Evolutionary conservation across 1,140 invertebrate genomes (phyloP).

Genomic region (Macrotrachela quadricornifera): DNA sequence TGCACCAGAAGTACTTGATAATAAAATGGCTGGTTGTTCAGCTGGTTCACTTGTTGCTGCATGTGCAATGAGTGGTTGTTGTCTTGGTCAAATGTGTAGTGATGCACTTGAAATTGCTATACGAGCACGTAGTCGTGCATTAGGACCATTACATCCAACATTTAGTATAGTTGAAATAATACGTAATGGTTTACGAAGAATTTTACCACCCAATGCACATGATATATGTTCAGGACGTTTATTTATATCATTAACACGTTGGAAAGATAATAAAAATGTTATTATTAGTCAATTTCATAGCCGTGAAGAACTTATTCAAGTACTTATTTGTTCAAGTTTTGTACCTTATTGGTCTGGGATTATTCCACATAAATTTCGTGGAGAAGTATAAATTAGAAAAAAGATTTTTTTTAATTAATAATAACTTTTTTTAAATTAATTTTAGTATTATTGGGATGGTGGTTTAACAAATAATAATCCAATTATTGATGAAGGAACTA

Average conservation of each 20-base stretch:
- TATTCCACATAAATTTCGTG: constrained; percentile 64
- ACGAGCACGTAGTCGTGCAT: constrained; percentile 58
- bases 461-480: constrained; percentile 87
- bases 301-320: constrained; percentile 75
- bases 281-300: constrained; percentile 73
- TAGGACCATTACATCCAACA: constrained; percentile 82
- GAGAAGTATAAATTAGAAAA: constrained; percentile 34
- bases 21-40: constrained; percentile 77
- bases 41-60: constrained; percentile 82
- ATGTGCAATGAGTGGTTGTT: constrained; percentile 69
- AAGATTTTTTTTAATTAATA: no score
- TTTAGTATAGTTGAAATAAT: constrained; percentile 75
- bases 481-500: constrained; percentile 71
- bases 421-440: constrained; percentile 1
- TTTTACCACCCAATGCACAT: constrained; percentile 36
- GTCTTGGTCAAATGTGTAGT: constrained; percentile 44
- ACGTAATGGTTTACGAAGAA: constrained; percentile 43
- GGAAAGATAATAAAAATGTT: constrained; percentile 78
- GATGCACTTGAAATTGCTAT: constrained; percentile 50
- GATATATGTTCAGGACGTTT: constrained; percentile 58
- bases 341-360: constrained; percentile 88
- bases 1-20: constrained; percentile 70
- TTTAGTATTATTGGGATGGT: constrained; percentile 71
- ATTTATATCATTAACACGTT: constrained; percentile 76
- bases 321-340: constrained; percentile 72